Evolutionary conservation across 2,888 invertebrate species (phyloP), one percentile per base, ranked within the genome.

Genomic region (Melolontha melolontha): DNA sequence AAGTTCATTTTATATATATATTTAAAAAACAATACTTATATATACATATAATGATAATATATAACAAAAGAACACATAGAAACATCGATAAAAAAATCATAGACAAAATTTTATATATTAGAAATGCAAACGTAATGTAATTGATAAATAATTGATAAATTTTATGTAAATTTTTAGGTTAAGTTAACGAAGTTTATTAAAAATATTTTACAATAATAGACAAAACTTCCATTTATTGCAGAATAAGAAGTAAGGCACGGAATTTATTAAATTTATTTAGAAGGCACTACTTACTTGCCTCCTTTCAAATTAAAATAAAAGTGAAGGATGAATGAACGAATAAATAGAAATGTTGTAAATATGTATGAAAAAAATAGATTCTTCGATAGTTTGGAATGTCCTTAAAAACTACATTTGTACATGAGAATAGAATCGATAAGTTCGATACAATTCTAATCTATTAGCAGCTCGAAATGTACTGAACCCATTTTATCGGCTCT

Each of bases 401-500:
- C 5, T 27, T 27, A 16, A 14, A 65, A 17, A 41, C n/a, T 40
- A n/a, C 14, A 41, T 57, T 39, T 34, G 34, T 34, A 39, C n/a
- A 11, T 11, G 12, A 39, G n/a, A 41, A 16, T 11, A 14, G 12
- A 54, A 16, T 14, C n/a, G n/a, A n/a, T 34, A 65, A 54, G 12
- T 12, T 22, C 11, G 12, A n/a, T 42, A 11, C 16, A 10, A 12
- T 49, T 42, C 52, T 76, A 79, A 73, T 78, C 78, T 52, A 90
- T 85, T 81, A 90, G 84, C 71, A 91, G 80, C 79, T 91, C 90
- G 79, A 91, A 90, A 80, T 90, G 90, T 52, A 90, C 89, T 57
- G 88, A 87, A 51, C 91, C 91, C 66, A 87, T 80, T 75, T 87
- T 85, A 71, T 89, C 88, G 74, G 85, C 81, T 54, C 88, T 85